These are phyloP conservation scores for Hipparchia semele DNA, from an alignment of 2,888 invertebrate genomes.

Conservation along the genomic window DNA sequence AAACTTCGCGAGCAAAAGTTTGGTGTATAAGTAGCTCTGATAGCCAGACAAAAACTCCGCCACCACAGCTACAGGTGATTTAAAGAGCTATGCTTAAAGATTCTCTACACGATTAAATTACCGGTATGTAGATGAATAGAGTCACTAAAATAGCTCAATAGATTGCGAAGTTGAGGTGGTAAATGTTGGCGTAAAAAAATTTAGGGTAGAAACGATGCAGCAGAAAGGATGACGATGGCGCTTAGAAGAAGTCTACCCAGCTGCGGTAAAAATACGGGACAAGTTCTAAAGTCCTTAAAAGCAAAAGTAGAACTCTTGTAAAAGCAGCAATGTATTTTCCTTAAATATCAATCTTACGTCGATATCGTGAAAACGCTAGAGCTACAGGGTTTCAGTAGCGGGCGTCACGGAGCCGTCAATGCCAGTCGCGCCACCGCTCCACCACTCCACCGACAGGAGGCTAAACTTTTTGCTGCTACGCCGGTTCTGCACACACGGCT, in stretches of 20 bases:
- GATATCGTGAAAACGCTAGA: background rate
- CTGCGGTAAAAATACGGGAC: too few relatives aligned
- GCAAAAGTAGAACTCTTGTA: background rate
- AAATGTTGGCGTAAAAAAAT: too few relatives aligned
- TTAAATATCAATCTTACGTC: background rate
- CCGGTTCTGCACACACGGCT: background rate
- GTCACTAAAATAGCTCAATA: too few relatives aligned
- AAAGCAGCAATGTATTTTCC: constrained; percentile 4
- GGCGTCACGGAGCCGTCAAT: background rate
- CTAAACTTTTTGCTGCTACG: constrained; percentile 1
- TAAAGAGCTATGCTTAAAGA: too few relatives aligned
- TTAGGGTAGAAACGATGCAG: too few relatives aligned
- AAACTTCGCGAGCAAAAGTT: background rate
- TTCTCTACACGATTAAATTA: too few relatives aligned
- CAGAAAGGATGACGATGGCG: too few relatives aligned
- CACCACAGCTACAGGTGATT: too few relatives aligned
- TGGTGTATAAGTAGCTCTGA: background rate
- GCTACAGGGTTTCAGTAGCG: background rate
- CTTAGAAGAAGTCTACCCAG: too few relatives aligned
- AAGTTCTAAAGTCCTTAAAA: too few relatives aligned
- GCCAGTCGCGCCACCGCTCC: background rate
- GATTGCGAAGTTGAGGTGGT: too few relatives aligned
- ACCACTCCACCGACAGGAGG: background rate
- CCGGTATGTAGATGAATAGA: too few relatives aligned
- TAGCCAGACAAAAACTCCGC: background rate